Evolutionary conservation across 1,140 invertebrate species (phyloP).

Genomic region (Stenopsyche tienmushanensis): DNA sequence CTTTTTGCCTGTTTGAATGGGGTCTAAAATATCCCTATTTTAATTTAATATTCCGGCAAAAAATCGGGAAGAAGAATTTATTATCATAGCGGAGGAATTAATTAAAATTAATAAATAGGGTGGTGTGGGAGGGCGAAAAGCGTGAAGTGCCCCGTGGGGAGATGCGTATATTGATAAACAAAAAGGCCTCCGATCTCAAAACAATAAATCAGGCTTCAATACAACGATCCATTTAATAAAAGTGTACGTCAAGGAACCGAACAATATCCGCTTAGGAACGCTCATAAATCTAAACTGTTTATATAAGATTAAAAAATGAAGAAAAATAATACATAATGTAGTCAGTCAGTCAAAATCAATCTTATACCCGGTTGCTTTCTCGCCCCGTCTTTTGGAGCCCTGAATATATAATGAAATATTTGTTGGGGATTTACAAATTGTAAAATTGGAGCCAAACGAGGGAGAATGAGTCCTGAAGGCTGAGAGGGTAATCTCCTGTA

Average conservation of each 20-base stretch:
- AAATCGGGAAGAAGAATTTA: conserved; percentile 19
- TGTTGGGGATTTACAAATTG: background rate
- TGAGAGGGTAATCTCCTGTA: background rate
- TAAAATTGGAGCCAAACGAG: background rate
- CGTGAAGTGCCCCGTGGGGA: background rate
- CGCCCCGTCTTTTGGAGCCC: background rate
- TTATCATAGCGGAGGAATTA: conserved; percentile 7
- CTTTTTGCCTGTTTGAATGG: no score
- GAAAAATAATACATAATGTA: conserved; percentile 2
- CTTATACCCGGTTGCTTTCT: background rate
- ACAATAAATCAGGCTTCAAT: conserved; percentile 18
- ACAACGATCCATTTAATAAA: conserved; percentile 25
- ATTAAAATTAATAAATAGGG: conserved; percentile 23
- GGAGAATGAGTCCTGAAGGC: background rate
- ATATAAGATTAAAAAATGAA: conserved; percentile 3
- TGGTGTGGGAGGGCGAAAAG: background rate
- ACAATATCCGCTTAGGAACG: conserved; percentile 16
- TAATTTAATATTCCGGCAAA: no score
- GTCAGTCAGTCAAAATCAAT: background rate
- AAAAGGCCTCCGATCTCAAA: conserved; percentile 18
- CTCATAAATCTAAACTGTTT: conserved; percentile 16
- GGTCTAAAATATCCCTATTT: no score
- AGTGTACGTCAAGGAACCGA: conserved; percentile 7
- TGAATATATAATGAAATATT: background rate
- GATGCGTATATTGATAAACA: conserved; percentile 23